Evolutionary conservation across 2,113 vertebrate species (phyloP).

Genomic region (Phodopus roborovskii): DNA sequence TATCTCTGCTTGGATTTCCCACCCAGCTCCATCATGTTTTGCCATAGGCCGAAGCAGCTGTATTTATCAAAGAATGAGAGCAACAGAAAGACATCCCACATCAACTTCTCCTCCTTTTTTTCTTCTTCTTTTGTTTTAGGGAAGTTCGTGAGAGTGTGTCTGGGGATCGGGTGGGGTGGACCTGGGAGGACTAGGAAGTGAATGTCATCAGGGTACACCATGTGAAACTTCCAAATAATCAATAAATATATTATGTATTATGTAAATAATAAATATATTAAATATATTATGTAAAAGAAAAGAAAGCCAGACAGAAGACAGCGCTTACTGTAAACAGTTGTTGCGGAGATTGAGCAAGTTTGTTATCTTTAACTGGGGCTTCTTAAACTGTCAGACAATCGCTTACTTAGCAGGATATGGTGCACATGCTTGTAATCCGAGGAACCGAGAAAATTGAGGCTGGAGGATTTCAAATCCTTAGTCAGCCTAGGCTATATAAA

Average conservation of each 20-base stretch:
- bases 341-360: constrained; percentile 10
- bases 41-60: too few species aligned
- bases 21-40: too few species aligned
- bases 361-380: neutral
- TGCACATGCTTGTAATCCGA: neutral
- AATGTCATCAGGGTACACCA: neutral
- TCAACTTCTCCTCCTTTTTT: neutral
- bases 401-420: neutral
- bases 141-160: neutral
- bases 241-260: neutral
- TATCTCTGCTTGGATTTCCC: too few species aligned
- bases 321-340: neutral
- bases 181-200: neutral
- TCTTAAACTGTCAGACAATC: too few species aligned
- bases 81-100: too few species aligned
- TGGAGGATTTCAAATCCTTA: neutral
- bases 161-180: neutral
- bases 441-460: neutral
- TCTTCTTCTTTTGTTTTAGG: neutral
- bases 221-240: neutral
- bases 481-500: neutral
- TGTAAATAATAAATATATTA: neutral
- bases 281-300: neutral
- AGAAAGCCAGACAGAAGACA: neutral
- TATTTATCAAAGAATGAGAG: too few species aligned